Evolutionary conservation across 2,888 invertebrate genomes (phyloP).

Genomic region (Schrankia costaestrigalis): DNA sequence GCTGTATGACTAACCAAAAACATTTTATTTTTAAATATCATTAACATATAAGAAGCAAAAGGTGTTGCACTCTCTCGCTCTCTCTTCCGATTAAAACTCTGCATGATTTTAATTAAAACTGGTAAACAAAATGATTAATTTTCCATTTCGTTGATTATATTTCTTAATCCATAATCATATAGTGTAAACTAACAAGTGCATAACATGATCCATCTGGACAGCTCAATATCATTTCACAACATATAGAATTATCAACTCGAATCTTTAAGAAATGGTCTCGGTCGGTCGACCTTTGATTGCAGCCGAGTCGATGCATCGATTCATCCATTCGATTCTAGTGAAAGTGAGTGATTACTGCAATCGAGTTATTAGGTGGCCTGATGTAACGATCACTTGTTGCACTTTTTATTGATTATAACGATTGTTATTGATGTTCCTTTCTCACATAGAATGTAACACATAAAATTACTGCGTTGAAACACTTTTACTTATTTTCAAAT

Average conservation of each 20-base stretch:
- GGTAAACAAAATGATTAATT: no score
- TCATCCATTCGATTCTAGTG: no score
- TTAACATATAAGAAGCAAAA: no score
- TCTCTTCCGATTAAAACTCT: no score
- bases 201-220: conserved; percentile 12
- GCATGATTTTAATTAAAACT: no score
- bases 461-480: no score
- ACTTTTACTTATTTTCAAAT: no score
- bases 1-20: no score
- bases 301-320: conserved; percentile 49
- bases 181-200: conserved; percentile 11
- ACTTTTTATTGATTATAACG: conserved; percentile 56
- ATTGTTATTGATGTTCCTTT: conserved; percentile 42
- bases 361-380: conserved; percentile 64
- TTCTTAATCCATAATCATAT: no score
- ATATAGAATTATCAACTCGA: conserved; percentile 28
- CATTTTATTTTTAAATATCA: no score
- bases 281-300: conserved; percentile 51
- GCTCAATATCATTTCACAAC: conserved; percentile 17
- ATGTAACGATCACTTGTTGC: conserved; percentile 64
- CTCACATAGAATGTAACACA: no score
- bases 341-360: conserved; percentile 71
- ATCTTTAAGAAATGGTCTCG: conserved; percentile 43
- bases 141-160: not conserved
- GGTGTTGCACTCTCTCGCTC: no score